Evolutionary conservation across 2,888 invertebrate genomes (phyloP).

Genomic region (Gastracanthus pulcherrimus): DNA sequence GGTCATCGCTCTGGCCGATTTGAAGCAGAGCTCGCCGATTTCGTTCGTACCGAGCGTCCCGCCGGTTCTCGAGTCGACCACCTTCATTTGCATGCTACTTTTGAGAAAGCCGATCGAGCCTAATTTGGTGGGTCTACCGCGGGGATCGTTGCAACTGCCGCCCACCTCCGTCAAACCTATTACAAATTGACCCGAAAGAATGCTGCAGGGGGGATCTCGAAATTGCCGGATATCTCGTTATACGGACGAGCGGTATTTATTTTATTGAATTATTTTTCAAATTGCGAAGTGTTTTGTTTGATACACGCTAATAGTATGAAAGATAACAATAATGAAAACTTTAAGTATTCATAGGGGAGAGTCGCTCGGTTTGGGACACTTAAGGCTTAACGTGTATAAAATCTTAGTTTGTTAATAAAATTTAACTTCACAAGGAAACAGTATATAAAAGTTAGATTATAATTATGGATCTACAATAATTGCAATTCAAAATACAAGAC

Average conservation of each 20-base stretch:
- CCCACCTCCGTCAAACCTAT: slow-evolving; percentile 8
- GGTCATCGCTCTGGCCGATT: slow-evolving; percentile 73
- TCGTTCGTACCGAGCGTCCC: slow-evolving; percentile 63
- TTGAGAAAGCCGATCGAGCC: slow-evolving; percentile 19
- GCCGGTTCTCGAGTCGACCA: slow-evolving; percentile 61
- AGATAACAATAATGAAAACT: too few relatives aligned
- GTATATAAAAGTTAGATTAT: too few relatives aligned
- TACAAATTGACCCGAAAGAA: background rate
- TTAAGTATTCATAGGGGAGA: too few relatives aligned
- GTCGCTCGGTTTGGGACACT: too few relatives aligned
- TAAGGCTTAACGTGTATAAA: too few relatives aligned
- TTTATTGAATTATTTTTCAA: background rate
- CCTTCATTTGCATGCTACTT: slow-evolving; percentile 59
- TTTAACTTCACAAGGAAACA: too few relatives aligned
- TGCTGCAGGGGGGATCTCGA: background rate
- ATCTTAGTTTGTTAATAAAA: too few relatives aligned
- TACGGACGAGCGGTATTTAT: too few relatives aligned
- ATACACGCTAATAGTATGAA: too few relatives aligned
- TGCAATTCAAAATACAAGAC: too few relatives aligned
- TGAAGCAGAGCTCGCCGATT: slow-evolving; percentile 61
- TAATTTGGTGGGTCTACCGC: slow-evolving; percentile 2
- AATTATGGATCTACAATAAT: too few relatives aligned
- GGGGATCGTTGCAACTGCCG: background rate
- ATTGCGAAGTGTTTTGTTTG: too few relatives aligned
- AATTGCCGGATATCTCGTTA: background rate